phyloP scores from a whole-genome alignment of 2,113 vertebrate species.

The Petrocephalus zakoni region DNA sequence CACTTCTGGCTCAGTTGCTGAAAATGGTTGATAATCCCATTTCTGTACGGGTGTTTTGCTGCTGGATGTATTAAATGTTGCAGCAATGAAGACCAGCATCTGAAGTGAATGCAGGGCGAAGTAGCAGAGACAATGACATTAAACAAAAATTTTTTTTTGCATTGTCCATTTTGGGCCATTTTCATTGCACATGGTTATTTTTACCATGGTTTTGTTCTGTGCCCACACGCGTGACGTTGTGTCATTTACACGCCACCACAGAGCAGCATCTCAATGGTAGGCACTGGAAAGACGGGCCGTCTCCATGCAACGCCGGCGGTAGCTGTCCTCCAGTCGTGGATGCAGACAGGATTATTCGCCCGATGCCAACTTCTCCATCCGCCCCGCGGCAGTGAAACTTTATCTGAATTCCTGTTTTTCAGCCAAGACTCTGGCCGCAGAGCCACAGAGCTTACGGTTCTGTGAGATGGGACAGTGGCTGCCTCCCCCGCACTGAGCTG shows the following conservation, averaged over 20 bases:
- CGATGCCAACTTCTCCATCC: background rate
- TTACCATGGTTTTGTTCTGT: background rate
- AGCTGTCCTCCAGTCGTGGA: background rate
- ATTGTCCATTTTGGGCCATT: background rate
- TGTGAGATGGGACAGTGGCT: background rate
- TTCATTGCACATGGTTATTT: background rate
- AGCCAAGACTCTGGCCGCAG: background rate
- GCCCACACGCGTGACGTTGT: background rate
- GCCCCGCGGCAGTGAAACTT: background rate
- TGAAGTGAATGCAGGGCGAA: background rate
- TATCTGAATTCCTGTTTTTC: background rate
- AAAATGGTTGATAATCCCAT: background rate
- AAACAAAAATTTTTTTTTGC: background rate
- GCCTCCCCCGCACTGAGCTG: background rate
- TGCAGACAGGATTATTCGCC: background rate
- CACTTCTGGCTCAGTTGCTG: background rate
- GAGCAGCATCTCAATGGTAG: background rate
- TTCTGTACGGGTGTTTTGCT: background rate
- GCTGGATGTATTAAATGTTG: background rate
- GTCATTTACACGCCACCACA: background rate
- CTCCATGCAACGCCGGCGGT: background rate
- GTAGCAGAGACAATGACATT: background rate
- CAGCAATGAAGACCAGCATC: background rate
- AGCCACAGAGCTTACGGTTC: background rate
- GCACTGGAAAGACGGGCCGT: background rate